A percentile compares a stretch with the other conserved stretches of the same genome.
These are phyloP conservation scores for Bostrychus sinensis DNA, from an alignment of 2,113 vertebrate species.

Conservation along the genomic window DNA sequence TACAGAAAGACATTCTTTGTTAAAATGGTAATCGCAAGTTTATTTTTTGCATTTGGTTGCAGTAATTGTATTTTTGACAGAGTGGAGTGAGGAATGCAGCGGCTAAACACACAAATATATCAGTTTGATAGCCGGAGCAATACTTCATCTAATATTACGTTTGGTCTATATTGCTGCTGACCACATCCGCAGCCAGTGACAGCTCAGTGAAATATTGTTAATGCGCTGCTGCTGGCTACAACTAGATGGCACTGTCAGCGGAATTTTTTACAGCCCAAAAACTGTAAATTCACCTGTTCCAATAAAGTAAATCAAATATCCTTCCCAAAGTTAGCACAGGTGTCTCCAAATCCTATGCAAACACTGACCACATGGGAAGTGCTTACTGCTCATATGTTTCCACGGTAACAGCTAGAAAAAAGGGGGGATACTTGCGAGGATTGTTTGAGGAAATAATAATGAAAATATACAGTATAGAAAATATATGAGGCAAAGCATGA, in stretches of 20 bases:
- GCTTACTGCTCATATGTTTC: slow-evolving; percentile 10
- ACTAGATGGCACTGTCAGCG: slow-evolving; percentile 15
- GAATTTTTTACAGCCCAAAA: slow-evolving; percentile 11
- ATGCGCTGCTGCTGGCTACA: slow-evolving; percentile 7
- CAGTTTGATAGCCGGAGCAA: neutral
- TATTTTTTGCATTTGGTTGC: neutral
- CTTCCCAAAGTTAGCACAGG: slow-evolving; percentile 4
- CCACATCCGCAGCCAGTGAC: slow-evolving; percentile 10
- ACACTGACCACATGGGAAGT: slow-evolving; percentile 5
- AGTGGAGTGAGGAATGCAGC: neutral
- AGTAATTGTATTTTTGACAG: neutral
- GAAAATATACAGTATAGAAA: neutral
- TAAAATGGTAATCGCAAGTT: slow-evolving; percentile 1
- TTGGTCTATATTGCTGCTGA: slow-evolving; percentile 5
- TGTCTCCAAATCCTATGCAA: slow-evolving; percentile 15
- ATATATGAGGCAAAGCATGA: neutral
- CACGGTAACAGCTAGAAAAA: slow-evolving; percentile 9
- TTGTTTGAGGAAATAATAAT: neutral
- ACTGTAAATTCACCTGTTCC: slow-evolving; percentile 12
- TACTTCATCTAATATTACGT: slow-evolving; percentile 2
- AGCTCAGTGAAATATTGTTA: slow-evolving; percentile 6
- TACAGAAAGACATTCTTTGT: slow-evolving; percentile 20
- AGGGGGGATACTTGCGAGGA: neutral
- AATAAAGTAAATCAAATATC: slow-evolving; percentile 8
- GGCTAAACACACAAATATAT: slow-evolving; percentile 2